These are phyloP conservation scores for Botia almorhae DNA, from an alignment of 2,797 vertebrate species.

Conservation along the genomic window DNA sequence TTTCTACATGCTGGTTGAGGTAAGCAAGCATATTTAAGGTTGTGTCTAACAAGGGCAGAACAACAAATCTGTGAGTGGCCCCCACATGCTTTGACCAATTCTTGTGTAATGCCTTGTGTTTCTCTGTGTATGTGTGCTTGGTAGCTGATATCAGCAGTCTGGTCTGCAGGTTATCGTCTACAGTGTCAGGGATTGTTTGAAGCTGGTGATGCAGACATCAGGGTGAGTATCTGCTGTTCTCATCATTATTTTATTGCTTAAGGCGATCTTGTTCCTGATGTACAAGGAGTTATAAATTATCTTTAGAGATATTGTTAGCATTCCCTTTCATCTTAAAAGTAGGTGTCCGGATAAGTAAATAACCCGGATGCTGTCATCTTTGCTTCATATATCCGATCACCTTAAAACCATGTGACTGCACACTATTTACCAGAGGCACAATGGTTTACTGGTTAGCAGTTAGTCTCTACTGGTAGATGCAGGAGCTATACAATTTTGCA, in stretches of 20 bases:
- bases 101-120: background rate
- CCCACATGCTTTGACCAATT: background rate
- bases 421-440: no score
- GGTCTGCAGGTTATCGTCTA: constrained; percentile 85
- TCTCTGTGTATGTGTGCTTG: constrained; percentile 45
- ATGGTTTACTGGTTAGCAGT: no score
- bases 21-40: constrained; percentile 62
- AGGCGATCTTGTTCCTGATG: background rate
- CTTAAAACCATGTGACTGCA: no score
- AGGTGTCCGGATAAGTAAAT: no score
- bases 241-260: background rate
- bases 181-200: constrained; percentile 85
- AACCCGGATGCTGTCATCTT: no score
- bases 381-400: no score
- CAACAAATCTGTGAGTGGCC: background rate
- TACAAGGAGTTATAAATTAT: no score
- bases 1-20: constrained; percentile 86
- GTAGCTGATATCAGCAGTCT: constrained; percentile 83
- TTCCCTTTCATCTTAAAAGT: no score
- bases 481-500: no score
- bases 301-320: no score
- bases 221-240: constrained; percentile 73
- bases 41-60: constrained; percentile 14
- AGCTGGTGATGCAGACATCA: constrained; percentile 79
- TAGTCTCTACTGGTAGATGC: no score